A percentile compares a stretch with the other conserved stretches of the same genome.
These are phyloP conservation scores for Cryptoleucopteryx plumbea DNA, from an alignment of 2,113 vertebrate genomes.

Conservation along the genomic window DNA sequence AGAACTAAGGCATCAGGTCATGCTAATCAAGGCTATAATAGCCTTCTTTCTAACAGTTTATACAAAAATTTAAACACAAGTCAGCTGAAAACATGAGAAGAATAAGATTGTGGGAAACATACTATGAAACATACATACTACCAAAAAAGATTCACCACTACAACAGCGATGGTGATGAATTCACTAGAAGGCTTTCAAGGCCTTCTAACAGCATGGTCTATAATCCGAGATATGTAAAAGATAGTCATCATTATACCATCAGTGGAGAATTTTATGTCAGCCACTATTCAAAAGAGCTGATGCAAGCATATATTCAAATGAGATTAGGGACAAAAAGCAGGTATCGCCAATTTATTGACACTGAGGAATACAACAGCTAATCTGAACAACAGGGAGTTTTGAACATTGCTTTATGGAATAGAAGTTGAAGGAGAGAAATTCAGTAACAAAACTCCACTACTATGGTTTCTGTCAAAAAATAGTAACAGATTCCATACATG, in stretches of 20 bases:
- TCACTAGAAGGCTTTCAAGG: neutral
- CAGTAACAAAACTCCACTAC: neutral
- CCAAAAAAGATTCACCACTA: neutral
- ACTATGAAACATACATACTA: neutral
- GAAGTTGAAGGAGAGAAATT: neutral
- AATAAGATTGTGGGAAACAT: neutral
- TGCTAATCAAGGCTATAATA: neutral
- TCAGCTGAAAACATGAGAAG: neutral
- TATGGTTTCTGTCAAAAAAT: neutral
- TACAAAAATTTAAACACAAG: neutral
- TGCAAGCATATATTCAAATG: neutral
- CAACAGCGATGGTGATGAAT: neutral
- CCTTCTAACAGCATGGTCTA: neutral
- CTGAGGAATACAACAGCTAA: neutral
- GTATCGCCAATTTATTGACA: neutral
- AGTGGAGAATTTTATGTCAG: neutral
- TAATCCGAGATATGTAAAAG: neutral
- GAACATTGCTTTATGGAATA: neutral
- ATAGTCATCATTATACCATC: neutral
- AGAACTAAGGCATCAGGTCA: neutral
- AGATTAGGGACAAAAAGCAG: neutral
- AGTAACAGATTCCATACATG: neutral
- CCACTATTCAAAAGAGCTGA: neutral
- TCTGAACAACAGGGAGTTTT: neutral
- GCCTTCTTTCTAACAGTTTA: neutral